Evolutionary conservation across 2,113 vertebrate genomes (phyloP), one percentile per base, ranked within the genome.

Genomic region (Albula glossodonta): DNA sequence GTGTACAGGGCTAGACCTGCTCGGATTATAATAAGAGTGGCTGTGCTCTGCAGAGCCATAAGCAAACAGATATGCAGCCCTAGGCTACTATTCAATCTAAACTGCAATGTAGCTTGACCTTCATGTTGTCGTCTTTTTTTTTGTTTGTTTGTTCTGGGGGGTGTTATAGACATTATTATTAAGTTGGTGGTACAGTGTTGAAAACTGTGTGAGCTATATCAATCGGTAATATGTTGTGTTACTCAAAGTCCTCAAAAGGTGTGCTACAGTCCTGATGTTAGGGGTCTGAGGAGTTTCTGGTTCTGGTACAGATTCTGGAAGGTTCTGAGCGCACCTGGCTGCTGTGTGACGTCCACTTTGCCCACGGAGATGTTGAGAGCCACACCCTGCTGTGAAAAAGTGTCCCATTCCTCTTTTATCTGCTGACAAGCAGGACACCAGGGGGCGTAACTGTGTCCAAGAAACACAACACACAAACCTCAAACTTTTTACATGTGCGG

Each of bases 391-490:
- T 91, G 93, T 0, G 95, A 96, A 77, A 97, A 96, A 41, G 86
- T 92, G 84, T 97, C 96, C 97, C 97, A 97, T 0, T 95, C 95
- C 0, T 88, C 78, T 86, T 97, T 96, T n/a, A 97, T 94, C 91
- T 97, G 97, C 84, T 96, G 96, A 63, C 97, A 97, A 2, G 96
- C 96, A 41, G 96, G 95, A 88, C 97, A 97, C 97, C 97, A 97
- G 0, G 97, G 97, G 17, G 97, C 97, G 51, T 97, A 97, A 87
- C 97, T 97, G 41, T 4, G 82, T 80, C 15, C 12, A 74, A 41
- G 31, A 41, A 6, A 51, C 50, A 52, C 51, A 70, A 49, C 57
- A 52, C 63, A 84, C 19, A 41, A 84, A 63, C 8, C 17, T 2
- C 50, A 82, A 51, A 60, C 57, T 5, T 60, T 2, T 70, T 13